Evolutionary conservation across 2,888 invertebrate species (phyloP).

Genomic region (Rhyacophila evoluta): DNA sequence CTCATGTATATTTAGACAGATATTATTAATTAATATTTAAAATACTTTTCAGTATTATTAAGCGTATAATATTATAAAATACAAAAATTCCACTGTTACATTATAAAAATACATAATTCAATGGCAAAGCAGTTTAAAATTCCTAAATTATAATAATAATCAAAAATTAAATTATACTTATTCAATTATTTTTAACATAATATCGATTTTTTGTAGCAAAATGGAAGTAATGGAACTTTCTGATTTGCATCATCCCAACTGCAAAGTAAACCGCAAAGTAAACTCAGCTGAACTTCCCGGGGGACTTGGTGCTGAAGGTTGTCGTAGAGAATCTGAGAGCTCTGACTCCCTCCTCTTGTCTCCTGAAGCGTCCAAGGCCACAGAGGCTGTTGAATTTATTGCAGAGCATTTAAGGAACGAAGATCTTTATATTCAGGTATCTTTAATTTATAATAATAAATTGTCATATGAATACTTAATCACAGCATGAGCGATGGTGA

Average conservation of each 20-base stretch:
- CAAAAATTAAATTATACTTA: too few species aligned
- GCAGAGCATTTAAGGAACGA: conserved; percentile 98
- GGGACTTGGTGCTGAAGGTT: conserved; percentile 76
- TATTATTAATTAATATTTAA: too few species aligned
- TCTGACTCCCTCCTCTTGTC: conserved; percentile 91
- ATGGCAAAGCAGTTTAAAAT: too few species aligned
- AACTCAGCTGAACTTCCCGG: conserved; percentile 69
- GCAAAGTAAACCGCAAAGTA: conserved; percentile 90
- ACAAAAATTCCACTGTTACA: background rate
- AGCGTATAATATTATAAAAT: background rate
- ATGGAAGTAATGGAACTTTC: conserved; percentile 95
- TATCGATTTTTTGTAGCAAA: conserved; percentile 69
- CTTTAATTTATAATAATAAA: background rate
- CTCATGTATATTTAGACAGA: too few species aligned
- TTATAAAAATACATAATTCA: too few species aligned
- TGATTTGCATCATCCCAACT: conserved; percentile 95
- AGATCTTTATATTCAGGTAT: conserved; percentile 97
- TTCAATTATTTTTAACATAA: too few species aligned
- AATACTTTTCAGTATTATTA: too few species aligned
- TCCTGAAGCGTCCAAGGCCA: conserved; percentile 94
- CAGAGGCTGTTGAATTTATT: conserved; percentile 98
- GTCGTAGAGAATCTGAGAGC: conserved; percentile 88
- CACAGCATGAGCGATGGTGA: too few species aligned
- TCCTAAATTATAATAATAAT: too few species aligned
- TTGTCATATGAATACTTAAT: too few species aligned